Evolutionary conservation across 1,140 invertebrate genomes (phyloP), one percentile per base, ranked within the genome.

Genomic region (Dinoponera quadriceps): DNA sequence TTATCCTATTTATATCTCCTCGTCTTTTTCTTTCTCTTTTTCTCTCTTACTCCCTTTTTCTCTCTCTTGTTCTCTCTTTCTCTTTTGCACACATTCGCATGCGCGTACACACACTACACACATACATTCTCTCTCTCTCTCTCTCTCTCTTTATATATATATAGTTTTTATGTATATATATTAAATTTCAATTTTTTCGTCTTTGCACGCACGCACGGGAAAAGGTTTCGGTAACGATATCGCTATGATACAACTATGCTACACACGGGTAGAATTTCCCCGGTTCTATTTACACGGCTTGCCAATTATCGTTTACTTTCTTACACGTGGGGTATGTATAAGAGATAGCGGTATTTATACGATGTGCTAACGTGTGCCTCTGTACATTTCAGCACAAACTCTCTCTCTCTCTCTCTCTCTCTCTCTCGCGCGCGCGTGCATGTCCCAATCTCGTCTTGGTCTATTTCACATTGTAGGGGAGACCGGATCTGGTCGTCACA

Each of bases 241-340:
- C 87, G 90, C 90, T 91, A 92, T 91, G 89, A 65, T 91, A 92
- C 90, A 92, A 78, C 84, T 91, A 90, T 90, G 63, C 87, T 92
- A 90, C 78, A 87, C 60, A 77, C 65, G 75, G 74, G 75, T 74
- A 29, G 74, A 84, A 82, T 48, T 38, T 77, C 62, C 85, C 71
- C 54, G 71, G 27, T 33, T 85, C 22, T 91, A 91, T 91, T 60
- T 91, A 91, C 90, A 91, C 38, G 82, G 78, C 87, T 84, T 77
- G 83, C 60, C 68, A 83, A 85, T 83, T 89, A 82, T 85, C 80
- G 38, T 77, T 84, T 82, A 81, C 75, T 85, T 78, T 81, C 86
- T 85, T 87, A 89, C 59, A 77, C 44, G 66, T 88, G 68, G 54
- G 71, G 18, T 84, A 69, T 84, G 48, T 84, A 66, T 87, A 87